These are phyloP conservation scores for Stenodema calcarata DNA, from an alignment of 2,888 invertebrate genomes.

Conservation along the genomic window DNA sequence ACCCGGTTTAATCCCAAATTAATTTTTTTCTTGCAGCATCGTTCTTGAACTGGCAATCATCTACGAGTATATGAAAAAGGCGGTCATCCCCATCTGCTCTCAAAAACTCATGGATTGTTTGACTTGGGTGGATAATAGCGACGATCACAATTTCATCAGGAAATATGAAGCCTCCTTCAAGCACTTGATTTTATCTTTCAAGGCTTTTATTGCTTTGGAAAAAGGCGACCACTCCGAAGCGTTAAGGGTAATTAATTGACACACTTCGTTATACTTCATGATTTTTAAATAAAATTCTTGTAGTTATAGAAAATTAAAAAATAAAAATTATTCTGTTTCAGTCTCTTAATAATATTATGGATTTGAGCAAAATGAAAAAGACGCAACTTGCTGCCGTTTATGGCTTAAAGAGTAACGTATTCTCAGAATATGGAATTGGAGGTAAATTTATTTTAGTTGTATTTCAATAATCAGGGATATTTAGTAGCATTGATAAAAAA, in stretches of 20 bases:
- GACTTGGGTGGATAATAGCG: slow-evolving; percentile 1
- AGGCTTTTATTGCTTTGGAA: background rate
- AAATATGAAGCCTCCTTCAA: slow-evolving; percentile 12
- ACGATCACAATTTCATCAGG: background rate
- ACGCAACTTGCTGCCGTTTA: slow-evolving; percentile 4
- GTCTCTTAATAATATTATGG: background rate
- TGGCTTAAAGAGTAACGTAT: background rate
- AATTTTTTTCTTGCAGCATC: slow-evolving; percentile 27
- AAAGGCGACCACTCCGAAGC: background rate
- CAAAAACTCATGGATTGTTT: slow-evolving; percentile 26
- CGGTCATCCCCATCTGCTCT: background rate
- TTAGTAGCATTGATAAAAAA: no score
- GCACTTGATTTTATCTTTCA: slow-evolving; percentile 7
- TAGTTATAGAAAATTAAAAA: no score
- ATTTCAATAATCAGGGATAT: no score
- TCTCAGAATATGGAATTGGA: slow-evolving; percentile 19
- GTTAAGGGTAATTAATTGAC: background rate
- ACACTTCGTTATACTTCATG: no score
- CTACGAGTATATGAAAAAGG: background rate
- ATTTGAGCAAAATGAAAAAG: background rate
- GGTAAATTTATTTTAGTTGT: background rate
- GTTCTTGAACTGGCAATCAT: slow-evolving; percentile 26
- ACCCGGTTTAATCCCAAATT: no score
- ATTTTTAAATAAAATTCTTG: background rate
- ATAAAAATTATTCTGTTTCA: background rate